These are phyloP conservation scores for Argyrosomus japonicus DNA, from an alignment of 2,113 vertebrate genomes.

Conservation along the genomic window DNA sequence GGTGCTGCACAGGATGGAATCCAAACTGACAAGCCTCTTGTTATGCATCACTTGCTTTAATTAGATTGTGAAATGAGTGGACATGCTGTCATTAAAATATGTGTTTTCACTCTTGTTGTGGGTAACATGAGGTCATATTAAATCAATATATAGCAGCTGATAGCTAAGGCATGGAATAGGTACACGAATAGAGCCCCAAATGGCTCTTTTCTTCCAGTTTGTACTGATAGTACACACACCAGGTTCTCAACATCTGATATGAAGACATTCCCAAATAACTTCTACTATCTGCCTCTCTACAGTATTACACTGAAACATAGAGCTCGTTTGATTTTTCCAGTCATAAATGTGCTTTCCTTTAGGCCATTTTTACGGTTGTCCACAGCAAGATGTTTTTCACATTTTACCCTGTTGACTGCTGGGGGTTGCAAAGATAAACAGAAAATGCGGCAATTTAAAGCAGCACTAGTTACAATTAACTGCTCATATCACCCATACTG, in stretches of 20 bases:
- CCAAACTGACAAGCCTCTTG: constrained; percentile 4
- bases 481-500: too few relatives aligned
- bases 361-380: neutral
- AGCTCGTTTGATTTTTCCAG: neutral
- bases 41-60: constrained; percentile 33
- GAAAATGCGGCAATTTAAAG: neutral
- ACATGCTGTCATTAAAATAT: constrained; percentile 25
- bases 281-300: neutral
- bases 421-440: neutral
- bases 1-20: constrained; percentile 36
- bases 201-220: constrained; percentile 27
- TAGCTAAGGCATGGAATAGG: neutral
- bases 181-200: constrained; percentile 9
- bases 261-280: neutral
- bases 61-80: constrained; percentile 34
- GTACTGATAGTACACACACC: neutral
- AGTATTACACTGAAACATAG: neutral
- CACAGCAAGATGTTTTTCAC: neutral
- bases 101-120: constrained; percentile 21
- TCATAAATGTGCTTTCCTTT: neutral
- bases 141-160: constrained; percentile 18
- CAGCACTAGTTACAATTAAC: neutral
- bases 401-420: neutral
- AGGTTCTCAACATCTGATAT: neutral
- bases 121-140: constrained; percentile 28